Evolutionary conservation across 2,113 vertebrate genomes (phyloP).

Genomic region (Jaculus jaculus): DNA sequence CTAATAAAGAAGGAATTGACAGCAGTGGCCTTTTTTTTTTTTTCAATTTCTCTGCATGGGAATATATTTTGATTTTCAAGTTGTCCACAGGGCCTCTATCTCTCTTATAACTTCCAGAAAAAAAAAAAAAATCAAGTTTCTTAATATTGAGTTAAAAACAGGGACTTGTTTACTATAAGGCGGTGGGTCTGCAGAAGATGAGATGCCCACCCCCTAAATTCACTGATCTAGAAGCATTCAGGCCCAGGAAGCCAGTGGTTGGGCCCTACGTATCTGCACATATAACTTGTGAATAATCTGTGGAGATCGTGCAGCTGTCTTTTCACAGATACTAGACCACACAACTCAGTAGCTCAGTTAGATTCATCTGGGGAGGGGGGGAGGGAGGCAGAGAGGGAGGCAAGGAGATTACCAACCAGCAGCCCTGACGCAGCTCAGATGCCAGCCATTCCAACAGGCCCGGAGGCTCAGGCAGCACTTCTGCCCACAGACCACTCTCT

Average conservation of each 20-base stretch:
- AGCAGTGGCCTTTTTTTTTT: not conserved
- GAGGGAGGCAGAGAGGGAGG: not conserved
- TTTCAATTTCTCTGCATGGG: not conserved
- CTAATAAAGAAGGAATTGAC: conserved; percentile 19
- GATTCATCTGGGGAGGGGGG: not conserved
- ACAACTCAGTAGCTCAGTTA: not conserved
- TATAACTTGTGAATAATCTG: not conserved
- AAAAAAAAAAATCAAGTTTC: not conserved
- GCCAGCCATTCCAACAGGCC: not conserved
- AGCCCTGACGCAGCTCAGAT: not conserved
- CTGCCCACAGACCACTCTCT: not conserved
- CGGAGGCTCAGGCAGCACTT: not conserved
- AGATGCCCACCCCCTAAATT: not conserved
- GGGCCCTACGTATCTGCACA: not conserved
- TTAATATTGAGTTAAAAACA: not conserved
- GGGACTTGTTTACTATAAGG: not conserved
- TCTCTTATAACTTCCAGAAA: not conserved
- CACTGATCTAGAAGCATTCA: too few relatives aligned
- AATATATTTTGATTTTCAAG: not conserved
- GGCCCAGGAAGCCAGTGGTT: too few relatives aligned
- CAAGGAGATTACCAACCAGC: too few relatives aligned
- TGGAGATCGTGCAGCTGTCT: not conserved
- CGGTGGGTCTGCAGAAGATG: not conserved
- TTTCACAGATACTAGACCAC: not conserved
- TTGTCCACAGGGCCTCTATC: not conserved